These are phyloP conservation scores for Valencia hispanica DNA, from an alignment of 2,797 vertebrate species.

Conservation along the genomic window DNA sequence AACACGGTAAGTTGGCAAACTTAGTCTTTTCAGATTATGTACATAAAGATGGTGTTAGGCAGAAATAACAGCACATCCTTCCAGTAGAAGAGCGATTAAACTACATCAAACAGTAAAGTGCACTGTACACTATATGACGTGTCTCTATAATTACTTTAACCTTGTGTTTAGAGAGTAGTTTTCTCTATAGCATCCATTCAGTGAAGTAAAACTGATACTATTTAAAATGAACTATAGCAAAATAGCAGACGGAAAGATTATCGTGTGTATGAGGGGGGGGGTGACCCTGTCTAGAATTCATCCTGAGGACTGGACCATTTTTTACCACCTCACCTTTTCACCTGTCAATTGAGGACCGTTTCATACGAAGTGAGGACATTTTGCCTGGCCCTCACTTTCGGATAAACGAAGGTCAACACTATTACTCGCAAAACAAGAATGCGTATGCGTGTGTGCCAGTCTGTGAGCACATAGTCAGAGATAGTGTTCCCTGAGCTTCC, in stretches of 20 bases:
- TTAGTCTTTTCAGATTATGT: conserved; percentile 24
- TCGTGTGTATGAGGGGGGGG: background rate
- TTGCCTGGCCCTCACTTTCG: too few relatives aligned
- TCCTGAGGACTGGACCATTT: too few relatives aligned
- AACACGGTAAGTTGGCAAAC: conserved; percentile 49
- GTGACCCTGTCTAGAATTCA: too few relatives aligned
- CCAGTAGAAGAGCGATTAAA: conserved; percentile 3
- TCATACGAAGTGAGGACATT: too few relatives aligned
- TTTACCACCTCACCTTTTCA: too few relatives aligned
- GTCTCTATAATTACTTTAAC: conserved; percentile 23
- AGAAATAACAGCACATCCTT: conserved; percentile 12
- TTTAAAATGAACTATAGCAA: conserved; percentile 46
- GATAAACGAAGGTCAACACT: too few relatives aligned
- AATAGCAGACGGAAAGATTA: conserved; percentile 42
- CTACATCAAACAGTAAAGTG: background rate
- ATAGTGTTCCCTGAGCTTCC: conserved; percentile 54
- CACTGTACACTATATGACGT: background rate
- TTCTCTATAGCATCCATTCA: conserved; percentile 36
- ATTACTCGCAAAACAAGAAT: too few relatives aligned
- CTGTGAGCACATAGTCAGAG: conserved; percentile 13
- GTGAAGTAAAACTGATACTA: conserved; percentile 46
- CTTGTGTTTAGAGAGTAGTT: conserved; percentile 40
- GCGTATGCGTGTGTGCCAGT: conserved; percentile 12
- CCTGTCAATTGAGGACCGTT: too few relatives aligned
- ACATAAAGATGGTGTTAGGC: conserved; percentile 14